Conservation (phyloP, 1,140 invertebrate genomes). For the Plutomurus gul region DNA sequence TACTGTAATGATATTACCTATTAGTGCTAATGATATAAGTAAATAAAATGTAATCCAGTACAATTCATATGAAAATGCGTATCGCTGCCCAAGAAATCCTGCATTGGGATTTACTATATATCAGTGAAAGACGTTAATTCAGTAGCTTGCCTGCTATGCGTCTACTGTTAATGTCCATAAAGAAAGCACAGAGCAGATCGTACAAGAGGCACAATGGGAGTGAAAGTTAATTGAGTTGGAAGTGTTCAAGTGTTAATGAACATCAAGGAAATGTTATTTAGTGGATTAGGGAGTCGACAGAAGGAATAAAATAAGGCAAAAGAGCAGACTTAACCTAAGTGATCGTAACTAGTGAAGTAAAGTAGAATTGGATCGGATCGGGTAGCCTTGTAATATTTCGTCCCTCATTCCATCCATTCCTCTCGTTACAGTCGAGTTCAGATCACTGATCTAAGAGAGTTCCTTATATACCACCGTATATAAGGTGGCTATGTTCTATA, state of each 20-base stretch:
- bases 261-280: conserved; percentile 50
- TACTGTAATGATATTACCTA: no score
- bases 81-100: no score
- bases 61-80: no score
- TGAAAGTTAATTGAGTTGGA: conserved; percentile 49
- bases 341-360: conserved; percentile 14
- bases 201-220: conserved; percentile 12
- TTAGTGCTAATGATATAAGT: no score
- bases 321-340: conserved; percentile 22
- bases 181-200: neutral
- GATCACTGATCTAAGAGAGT: neutral
- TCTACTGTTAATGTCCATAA: neutral
- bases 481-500: neutral
- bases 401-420: neutral
- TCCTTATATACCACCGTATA: neutral
- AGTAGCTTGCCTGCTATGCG: no score
- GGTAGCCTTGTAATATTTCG: neutral
- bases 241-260: conserved; percentile 50
- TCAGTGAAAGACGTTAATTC: no score
- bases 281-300: conserved; percentile 45
- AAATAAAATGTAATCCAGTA: no score
- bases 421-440: neutral
- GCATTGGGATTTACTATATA: no score
- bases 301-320: conserved; percentile 24
- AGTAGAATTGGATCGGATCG: neutral